phyloP scores from a whole-genome alignment of 2,888 invertebrate species.

The Agriopis leucophaearia region DNA sequence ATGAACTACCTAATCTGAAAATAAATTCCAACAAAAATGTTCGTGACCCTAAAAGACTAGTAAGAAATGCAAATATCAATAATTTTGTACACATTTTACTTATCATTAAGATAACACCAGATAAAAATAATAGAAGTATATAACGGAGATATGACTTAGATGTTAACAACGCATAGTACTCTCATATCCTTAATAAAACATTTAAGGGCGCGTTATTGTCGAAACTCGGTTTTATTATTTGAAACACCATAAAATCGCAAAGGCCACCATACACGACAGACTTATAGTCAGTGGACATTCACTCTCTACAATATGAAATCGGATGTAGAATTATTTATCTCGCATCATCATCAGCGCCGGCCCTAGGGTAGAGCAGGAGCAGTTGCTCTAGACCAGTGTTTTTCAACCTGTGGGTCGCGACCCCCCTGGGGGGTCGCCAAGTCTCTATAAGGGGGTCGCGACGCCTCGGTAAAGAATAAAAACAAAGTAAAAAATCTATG shows the following conservation, averaged over 20 bases:
- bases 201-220: slow-evolving; percentile 5
- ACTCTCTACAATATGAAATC: too few relatives aligned
- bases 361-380: too few relatives aligned
- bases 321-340: too few relatives aligned
- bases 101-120: slow-evolving; percentile 84
- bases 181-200: slow-evolving; percentile 27
- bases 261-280: too few relatives aligned
- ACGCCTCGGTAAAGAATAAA: too few relatives aligned
- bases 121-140: slow-evolving; percentile 79
- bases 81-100: slow-evolving; percentile 83
- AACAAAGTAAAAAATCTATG: too few relatives aligned
- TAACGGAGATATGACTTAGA: slow-evolving; percentile 83
- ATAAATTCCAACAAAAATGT: slow-evolving; percentile 61
- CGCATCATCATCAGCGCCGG: too few relatives aligned
- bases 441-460: too few relatives aligned
- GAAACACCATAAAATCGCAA: not conserved
- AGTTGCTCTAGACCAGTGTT: too few relatives aligned
- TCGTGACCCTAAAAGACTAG: slow-evolving; percentile 84
- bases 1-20: slow-evolving; percentile 59
- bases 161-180: slow-evolving; percentile 73
- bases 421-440: too few relatives aligned
- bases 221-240: not conserved
- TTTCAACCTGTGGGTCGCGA: too few relatives aligned
- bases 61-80: slow-evolving; percentile 82
- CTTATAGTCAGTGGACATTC: too few relatives aligned